Evolutionary conservation across 1,140 invertebrate species (phyloP), one percentile per base, ranked within the genome.

Genomic region (Anoplolepis gracilipes): DNA sequence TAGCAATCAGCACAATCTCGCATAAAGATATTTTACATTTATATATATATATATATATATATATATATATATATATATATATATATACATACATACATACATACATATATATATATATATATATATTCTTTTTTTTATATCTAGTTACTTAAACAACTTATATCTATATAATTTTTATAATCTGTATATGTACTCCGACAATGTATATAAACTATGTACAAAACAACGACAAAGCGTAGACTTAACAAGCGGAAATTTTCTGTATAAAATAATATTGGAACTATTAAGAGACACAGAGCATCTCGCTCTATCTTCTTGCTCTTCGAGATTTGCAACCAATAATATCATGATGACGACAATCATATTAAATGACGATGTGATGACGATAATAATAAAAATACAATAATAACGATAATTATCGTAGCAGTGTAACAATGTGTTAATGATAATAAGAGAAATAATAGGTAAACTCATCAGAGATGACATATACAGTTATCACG

Each of bases 181-280:
- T 87, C 62, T 88, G 19, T 76, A 76, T 87, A 65, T 82, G 36
- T 42, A 36, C 57, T 64, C 65, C 64, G 62, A 85, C 49, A 72
- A 78, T 73, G 69, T 84, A 79, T 91, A 91, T 91, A 92, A 92
- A 93, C 91, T 94, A 94, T 92, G 87, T 93, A 92, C 92, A 93
- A 90, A 92, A 93, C 59, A 93, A 94, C 85, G 92, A 94, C 69
- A 88, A 86, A 92, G 91, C 16, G 16, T 87, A 88, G 84, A 92
- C 88, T 85, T 75, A 87, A 87, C 87, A 65, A 86, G 62, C 76
- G 85, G 67, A 85, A 85, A 33, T 33, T 76, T 7, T 55, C n/a
- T 55, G 39, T 55, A 19, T 16, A 75, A 85, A 87, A 76, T 81
- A 53, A 62, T 10, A 13, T 77, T 42, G 19, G 7, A 72, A 49